phyloP scores from a whole-genome alignment of 1,140 invertebrate species.

The Trichonephila clavata region DNA sequence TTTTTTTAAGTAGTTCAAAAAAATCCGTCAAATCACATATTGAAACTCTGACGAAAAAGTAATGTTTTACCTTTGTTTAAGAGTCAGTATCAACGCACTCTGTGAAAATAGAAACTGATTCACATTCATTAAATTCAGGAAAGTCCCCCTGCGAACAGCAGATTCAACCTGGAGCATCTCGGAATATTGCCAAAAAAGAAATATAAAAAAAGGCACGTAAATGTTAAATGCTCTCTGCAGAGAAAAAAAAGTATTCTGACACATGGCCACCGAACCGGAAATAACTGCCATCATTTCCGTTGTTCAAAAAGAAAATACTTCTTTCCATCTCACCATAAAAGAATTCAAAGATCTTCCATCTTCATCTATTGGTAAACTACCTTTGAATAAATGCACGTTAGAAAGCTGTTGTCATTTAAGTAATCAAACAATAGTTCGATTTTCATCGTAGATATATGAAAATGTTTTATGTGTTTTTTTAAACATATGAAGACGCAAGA shows the following conservation, averaged over 20 bases:
- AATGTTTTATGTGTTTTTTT: too few species aligned
- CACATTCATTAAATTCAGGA: not conserved
- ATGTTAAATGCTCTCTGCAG: not conserved
- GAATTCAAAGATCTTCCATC: too few species aligned
- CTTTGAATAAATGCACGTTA: too few species aligned
- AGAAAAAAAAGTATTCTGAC: conserved; percentile 3
- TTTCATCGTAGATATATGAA: too few species aligned
- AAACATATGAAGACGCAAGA: too few species aligned
- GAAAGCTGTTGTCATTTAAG: too few species aligned
- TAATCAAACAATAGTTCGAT: too few species aligned
- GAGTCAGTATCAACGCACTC: not conserved
- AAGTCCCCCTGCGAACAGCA: not conserved
- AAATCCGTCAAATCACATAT: not conserved
- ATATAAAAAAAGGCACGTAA: not conserved
- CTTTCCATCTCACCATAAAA: too few species aligned
- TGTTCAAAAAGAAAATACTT: not conserved
- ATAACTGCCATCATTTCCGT: not conserved
- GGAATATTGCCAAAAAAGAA: conserved; percentile 36
- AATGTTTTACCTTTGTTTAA: not conserved
- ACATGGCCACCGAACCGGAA: conserved; percentile 36
- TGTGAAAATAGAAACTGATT: not conserved
- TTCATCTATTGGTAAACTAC: too few species aligned
- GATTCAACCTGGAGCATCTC: not conserved
- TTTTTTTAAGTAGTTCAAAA: too few species aligned
- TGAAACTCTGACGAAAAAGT: not conserved